These are phyloP conservation scores for Artibeus jamaicensis DNA, from an alignment of 2,797 vertebrate species.

Conservation along the genomic window DNA sequence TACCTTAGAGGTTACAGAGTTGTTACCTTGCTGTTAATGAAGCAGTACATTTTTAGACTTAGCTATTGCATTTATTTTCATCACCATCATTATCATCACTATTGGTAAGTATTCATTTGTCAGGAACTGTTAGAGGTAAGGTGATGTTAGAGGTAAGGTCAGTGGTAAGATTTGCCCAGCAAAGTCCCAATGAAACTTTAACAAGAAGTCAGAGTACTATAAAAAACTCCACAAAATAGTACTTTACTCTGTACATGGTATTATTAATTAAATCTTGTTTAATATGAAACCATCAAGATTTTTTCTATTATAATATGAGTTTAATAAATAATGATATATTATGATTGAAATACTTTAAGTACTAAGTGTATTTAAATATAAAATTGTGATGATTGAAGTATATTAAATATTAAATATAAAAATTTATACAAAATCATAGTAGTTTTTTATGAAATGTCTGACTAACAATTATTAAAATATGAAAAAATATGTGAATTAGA, in stretches of 20 bases:
- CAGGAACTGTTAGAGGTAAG: no score
- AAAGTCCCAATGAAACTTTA: neutral
- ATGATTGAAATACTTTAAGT: neutral
- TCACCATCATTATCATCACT: neutral
- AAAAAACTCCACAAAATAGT: neutral
- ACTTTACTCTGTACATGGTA: neutral
- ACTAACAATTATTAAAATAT: conserved; percentile 18
- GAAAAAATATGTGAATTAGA: neutral
- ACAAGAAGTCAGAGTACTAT: neutral
- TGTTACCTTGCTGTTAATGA: neutral
- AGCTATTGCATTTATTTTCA: neutral
- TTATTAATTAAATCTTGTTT: neutral
- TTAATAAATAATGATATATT: neutral
- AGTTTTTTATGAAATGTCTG: neutral
- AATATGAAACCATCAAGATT: neutral
- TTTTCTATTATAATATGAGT: neutral
- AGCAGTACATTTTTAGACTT: neutral
- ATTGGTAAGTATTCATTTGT: neutral
- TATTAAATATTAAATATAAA: neutral
- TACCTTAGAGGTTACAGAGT: neutral
- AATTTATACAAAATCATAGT: neutral
- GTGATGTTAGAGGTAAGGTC: neutral
- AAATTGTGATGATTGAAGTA: neutral
- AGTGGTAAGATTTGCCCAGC: neutral
- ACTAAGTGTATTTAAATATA: neutral